phyloP scores from a whole-genome alignment of 2,797 vertebrate genomes.

The Poecilia wingei region DNA sequence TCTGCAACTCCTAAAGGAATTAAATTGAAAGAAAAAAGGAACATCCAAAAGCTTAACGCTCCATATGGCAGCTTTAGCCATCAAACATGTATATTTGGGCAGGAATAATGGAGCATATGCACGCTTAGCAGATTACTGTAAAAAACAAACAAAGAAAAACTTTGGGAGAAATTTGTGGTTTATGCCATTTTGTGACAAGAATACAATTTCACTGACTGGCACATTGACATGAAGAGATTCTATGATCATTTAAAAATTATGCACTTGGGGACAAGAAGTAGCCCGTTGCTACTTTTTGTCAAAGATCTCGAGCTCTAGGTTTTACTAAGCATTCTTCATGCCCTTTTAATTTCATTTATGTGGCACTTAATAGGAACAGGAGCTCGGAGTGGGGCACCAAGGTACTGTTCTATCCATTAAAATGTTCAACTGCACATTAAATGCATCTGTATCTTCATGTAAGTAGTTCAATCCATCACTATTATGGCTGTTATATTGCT shows the following conservation, averaged over 20 bases:
- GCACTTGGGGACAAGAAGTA: not conserved
- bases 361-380: slow-evolving; percentile 53
- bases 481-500: slow-evolving; percentile 62
- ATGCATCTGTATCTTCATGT: slow-evolving; percentile 68
- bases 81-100: slow-evolving; percentile 12
- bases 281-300: slow-evolving; percentile 21
- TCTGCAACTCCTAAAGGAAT: slow-evolving; percentile 7
- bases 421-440: slow-evolving; percentile 69
- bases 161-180: slow-evolving; percentile 9
- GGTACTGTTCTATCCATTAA: slow-evolving; percentile 70
- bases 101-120: slow-evolving; percentile 20
- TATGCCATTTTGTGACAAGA: not conserved
- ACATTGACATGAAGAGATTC: not conserved
- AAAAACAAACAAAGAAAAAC: not conserved
- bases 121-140: not conserved
- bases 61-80: slow-evolving; percentile 3
- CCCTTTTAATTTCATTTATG: slow-evolving; percentile 57
- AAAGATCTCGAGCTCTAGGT: slow-evolving; percentile 29
- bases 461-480: slow-evolving; percentile 70
- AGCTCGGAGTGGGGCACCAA: slow-evolving; percentile 46
- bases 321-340: slow-evolving; percentile 38
- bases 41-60: not conserved
- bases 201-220: slow-evolving; percentile 11
- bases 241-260: slow-evolving; percentile 6
- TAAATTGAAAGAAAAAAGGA: slow-evolving; percentile 1